Evolutionary conservation across 2,113 vertebrate species (phyloP), one percentile per base, ranked within the genome.

Genomic region (Labeo rohita): DNA sequence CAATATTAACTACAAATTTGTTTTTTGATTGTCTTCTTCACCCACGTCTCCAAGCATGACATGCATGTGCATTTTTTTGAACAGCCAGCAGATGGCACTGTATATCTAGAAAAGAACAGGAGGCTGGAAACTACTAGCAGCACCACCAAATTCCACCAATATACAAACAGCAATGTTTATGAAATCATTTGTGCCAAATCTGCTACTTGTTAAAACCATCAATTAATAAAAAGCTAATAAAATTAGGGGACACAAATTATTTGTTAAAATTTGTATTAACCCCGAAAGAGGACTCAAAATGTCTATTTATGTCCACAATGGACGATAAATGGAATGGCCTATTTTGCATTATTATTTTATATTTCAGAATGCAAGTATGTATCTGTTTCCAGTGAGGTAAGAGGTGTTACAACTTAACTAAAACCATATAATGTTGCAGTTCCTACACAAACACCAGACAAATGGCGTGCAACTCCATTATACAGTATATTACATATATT

Each of bases 81-180:
- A 13, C 6, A 34, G 16, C 84, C 87, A 88, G 16, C 59, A 88
- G 87, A 84, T 83, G 87, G 75, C 63, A 39, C 43, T 78, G 6
- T 59, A 80, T 12, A 74, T 28, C 76, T 39, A 59, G 21, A 65
- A 65, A 16, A 65, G 18, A 8, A 65, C 11, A 18, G 21, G 18
- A 45, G 0, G 36, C 43, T 28, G 11, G n/a, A 49, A 23, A 39
- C 54, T 72, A 4, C 39, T 61, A 10, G 10, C 39, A 63, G 59
- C 56, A 7, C 16, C 21, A 61, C n/a, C 49, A 54, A 47, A n/a
- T 76, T n/a, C 16, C 21, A 61, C n/a, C 49, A 54, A 47, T 34
- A 80, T n/a, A 76, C 66, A 87, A 4, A 3, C 8, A 16, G 49
- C 3, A n/a, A 70, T 23, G 2, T 43, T 85, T 72, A 43, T 83